Evolutionary conservation across 2,113 vertebrate genomes (phyloP).

Genomic region (Platanista minor): DNA sequence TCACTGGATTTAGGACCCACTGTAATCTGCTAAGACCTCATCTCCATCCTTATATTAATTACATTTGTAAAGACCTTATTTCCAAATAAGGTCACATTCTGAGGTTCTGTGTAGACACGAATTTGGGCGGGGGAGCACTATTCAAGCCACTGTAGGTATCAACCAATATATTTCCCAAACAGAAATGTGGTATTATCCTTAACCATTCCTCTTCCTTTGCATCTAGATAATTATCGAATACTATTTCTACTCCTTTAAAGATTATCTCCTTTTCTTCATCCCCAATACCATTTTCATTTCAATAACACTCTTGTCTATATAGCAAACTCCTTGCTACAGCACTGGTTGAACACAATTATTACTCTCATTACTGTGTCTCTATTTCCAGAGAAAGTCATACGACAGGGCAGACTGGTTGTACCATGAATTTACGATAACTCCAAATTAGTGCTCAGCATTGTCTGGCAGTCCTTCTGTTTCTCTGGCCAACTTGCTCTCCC

Average conservation of each 20-base stretch:
- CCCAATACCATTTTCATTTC: not conserved
- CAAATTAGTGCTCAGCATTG: not conserved
- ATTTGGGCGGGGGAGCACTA: not conserved
- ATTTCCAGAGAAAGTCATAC: not conserved
- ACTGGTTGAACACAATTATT: not conserved
- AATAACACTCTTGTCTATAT: not conserved
- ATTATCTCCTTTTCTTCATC: not conserved
- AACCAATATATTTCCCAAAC: not conserved
- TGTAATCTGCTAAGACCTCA: not conserved
- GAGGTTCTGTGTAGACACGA: not conserved
- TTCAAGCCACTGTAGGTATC: not conserved
- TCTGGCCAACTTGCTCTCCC: not conserved
- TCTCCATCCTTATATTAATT: not conserved
- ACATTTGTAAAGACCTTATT: not conserved
- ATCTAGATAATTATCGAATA: not conserved
- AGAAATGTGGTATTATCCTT: not conserved
- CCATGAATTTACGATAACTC: not conserved
- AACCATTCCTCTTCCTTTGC: not conserved
- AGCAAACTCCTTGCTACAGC: not conserved
- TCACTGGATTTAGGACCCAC: not conserved
- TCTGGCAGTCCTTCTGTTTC: not conserved
- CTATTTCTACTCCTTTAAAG: not conserved
- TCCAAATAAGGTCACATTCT: constrained; percentile 13
- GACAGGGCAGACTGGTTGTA: not conserved
- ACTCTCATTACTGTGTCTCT: not conserved